Base-by-base conservation (phyloP, 2,113 vertebrate species). In the Gymnogyps californianus region DNA sequence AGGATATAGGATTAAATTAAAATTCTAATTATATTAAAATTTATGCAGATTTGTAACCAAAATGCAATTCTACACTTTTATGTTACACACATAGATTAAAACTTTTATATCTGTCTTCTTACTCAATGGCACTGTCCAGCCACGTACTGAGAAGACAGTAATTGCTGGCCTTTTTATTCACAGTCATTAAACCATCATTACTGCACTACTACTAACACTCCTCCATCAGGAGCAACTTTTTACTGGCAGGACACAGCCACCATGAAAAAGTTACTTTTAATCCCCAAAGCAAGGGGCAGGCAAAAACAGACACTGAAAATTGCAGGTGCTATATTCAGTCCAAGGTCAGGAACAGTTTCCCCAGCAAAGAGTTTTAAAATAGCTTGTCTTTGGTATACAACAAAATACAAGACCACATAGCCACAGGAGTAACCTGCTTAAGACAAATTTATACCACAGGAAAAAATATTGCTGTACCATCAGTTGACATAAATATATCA, bases 21-120 rank as follows among this genome's bases (percentile, higher is more conserved):
- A 61, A 55, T 18, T 32, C 40, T 29, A 42, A 67, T 16, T 6
- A 29, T 8, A 26, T 34, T 29, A 61, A 62, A 80, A 62, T 58
- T n/a, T 40, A 21, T 28, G 52, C 38, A 24, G 20, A 67, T 21
- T 28, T 49, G n/a, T 31, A 88, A 70, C 3, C 18, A 42, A 70
- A 90, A 66, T 5, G 13, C 20, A 44, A 32, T 90, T 90, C 15
- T 44, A 61, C 2, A 24, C 26, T 51, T 61, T 18, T 34, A 8
- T n/a, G 20, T 18, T 58, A 61, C 0, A 0, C 7, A 14, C 12
- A 20, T 6, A 7, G 3, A 46, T 38, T 16, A 51, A 52, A 78
- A 82, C 10, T 52, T 62, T 5, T 5, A 18, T 6, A 44, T 18
- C 17, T 54, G 2, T 29, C 13, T 74, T 47, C 20, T n/a, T 17